Conservation (phyloP, 2,113 vertebrate genomes). For the Pseudorectes ferrugineus region DNA sequence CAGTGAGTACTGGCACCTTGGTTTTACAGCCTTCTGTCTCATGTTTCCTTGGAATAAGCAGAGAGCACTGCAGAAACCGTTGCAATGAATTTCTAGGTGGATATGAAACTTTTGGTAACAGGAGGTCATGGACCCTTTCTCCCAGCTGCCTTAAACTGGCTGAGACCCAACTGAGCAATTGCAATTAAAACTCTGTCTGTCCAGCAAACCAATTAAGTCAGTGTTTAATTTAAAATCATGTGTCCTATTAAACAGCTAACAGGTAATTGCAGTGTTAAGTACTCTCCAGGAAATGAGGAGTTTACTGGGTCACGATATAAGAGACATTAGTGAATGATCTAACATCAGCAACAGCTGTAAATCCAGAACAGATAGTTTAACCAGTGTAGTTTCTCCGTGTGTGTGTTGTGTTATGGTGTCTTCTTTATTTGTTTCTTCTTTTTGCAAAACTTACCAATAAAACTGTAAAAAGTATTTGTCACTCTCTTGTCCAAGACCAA, state of each 20-base stretch:
- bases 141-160: not conserved
- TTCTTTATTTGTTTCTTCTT: not conserved
- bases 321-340: not conserved
- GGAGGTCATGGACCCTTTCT: not conserved
- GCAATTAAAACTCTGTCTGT: not conserved
- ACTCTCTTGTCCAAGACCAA: not conserved
- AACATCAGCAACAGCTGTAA: not conserved
- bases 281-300: not conserved
- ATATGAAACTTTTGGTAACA: not conserved
- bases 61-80: rapidly evolving
- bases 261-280: not conserved
- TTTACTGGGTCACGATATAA: not conserved
- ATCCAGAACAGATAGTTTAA: not conserved
- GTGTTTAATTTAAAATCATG: not conserved
- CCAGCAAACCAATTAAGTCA: not conserved
- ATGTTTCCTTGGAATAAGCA: not conserved
- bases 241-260: not conserved
- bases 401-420: not conserved
- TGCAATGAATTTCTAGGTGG: not conserved
- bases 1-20: not conserved
- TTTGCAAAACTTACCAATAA: not conserved
- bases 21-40: not conserved
- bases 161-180: not conserved
- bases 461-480: not conserved
- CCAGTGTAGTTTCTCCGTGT: not conserved